Evolutionary conservation across 2,113 vertebrate species (phyloP), one percentile per base, ranked within the genome.

Genomic region (Steatornis caripensis): DNA sequence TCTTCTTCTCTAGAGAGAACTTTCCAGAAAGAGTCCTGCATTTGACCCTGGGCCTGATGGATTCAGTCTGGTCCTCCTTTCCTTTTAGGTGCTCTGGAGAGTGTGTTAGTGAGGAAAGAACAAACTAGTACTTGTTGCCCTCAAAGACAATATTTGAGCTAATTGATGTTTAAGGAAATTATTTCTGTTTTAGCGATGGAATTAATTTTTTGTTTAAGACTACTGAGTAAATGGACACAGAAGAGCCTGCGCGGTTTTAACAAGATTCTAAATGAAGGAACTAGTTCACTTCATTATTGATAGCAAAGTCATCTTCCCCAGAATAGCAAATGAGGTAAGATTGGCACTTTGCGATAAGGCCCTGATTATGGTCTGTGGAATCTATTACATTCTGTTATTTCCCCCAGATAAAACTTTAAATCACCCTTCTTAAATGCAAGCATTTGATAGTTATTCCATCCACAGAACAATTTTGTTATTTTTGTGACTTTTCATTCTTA

Each of bases 261-360:
- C 71, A 77, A 86, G 85, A 30, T 64, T 85, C 92, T 68, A 87
- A 94, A 89, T 82, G 81, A 68, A 95, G 71, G 68, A 36, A 43
- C 68, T 55, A 80, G 46, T 81, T 92, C n/a, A 78, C 75, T 94
- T 82, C 76, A 96, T 95, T 92, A 94, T 94, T 96, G 92, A 94
- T 95, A 94, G 89, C 60, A 78, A 90, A 96, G 87, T 92, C 71
- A 75, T 96, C 82, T 94, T 95, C 71, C 58, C 75, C 82, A 84
- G 96, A 94, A 97, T 92, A 96, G 90, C 64, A 89, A 84, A 96
- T 92, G 92, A 96, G 71, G 49, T 66, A 36, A 93, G 96, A 96
- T 86, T 90, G 88, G 65, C 96, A 92, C 68, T 92, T 86, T 30
- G 68, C 86, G 93, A 87, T 86, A 78, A 78, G 76, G 61, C 34